These are phyloP conservation scores for Microcebus jonahi DNA, from an alignment of 2,113 vertebrate species.

Conservation along the genomic window DNA sequence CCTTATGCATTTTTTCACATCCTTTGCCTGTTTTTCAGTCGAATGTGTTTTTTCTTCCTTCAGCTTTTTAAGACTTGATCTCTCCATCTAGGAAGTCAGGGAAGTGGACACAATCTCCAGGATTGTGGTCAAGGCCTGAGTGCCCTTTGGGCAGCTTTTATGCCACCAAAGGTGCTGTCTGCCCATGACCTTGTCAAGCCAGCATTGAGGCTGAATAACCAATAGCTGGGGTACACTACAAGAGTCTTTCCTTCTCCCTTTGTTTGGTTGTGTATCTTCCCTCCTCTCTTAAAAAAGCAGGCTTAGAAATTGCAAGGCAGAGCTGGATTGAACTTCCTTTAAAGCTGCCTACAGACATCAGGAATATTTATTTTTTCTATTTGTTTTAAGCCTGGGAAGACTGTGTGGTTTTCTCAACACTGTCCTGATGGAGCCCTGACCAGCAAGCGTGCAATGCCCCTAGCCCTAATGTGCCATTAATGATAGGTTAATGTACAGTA, in stretches of 20 bases:
- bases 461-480: conserved; percentile 90
- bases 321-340: conserved; percentile 75
- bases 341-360: conserved; percentile 83
- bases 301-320: conserved; percentile 53
- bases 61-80: neutral
- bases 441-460: conserved; percentile 89
- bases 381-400: conserved; percentile 85
- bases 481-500: conserved; percentile 90
- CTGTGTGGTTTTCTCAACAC: conserved; percentile 79
- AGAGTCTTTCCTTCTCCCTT: conserved; percentile 34
- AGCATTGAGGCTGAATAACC: neutral
- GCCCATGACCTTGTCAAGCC: neutral
- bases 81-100: neutral
- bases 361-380: conserved; percentile 85
- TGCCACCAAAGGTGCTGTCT: fast-evolving
- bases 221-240: neutral
- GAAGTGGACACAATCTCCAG: neutral
- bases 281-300: conserved; percentile 29
- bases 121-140: neutral
- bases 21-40: neutral
- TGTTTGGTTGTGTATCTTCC: conserved; percentile 43
- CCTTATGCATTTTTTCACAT: neutral
- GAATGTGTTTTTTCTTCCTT: neutral
- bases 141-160: neutral
- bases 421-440: conserved; percentile 89